Evolutionary conservation across 2,797 vertebrate species (phyloP), one percentile per base, ranked within the genome.

Genomic region (Syngnathus acus): DNA sequence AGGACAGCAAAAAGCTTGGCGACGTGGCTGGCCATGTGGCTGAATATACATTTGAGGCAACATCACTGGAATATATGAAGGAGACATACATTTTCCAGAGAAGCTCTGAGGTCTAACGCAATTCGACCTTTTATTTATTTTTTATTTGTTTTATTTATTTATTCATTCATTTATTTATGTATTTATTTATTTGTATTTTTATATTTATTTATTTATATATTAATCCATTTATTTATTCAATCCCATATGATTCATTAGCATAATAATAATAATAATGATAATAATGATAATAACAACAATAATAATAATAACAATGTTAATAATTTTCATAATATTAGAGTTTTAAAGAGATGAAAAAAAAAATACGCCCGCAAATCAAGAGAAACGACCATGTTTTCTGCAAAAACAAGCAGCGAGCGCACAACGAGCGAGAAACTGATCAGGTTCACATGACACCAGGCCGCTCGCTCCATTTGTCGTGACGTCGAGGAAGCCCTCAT

Each of bases 401-500:
- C 55, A 57, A 11, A 37, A 57, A 21, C 0, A 54, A 54, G 32
- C 16, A 21, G 75, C 71, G 54, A 75, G 73, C 45, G 42, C 72
- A 53, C 73, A 6, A 74, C 62, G 82, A 80, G 83, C 73, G 79
- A 83, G 80, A 83, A 88, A 84, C 84, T 77, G 66, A 87, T 84
- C 72, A 70, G 82, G 82, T 86, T 85, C 74, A 75, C 66, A 70
- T 73, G 72, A 82, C 82, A 79, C 75, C 69, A 79, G 81, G 84
- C 81, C 83, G 82, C 86, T 80, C 83, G 82, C 86, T 80, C 71
- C 74, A 87, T 86, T 82, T 85, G 82, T 74, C 73, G 78, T 79
- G 71, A 87, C 78, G 77, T 79, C 68, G 82, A 75, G 85, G 81
- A 87, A 79, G 72, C 87, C 86, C 89, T 92, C 88, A 91, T 92